These are phyloP conservation scores for Phaonia tiefii DNA, from an alignment of 2,888 invertebrate genomes.

Conservation along the genomic window DNA sequence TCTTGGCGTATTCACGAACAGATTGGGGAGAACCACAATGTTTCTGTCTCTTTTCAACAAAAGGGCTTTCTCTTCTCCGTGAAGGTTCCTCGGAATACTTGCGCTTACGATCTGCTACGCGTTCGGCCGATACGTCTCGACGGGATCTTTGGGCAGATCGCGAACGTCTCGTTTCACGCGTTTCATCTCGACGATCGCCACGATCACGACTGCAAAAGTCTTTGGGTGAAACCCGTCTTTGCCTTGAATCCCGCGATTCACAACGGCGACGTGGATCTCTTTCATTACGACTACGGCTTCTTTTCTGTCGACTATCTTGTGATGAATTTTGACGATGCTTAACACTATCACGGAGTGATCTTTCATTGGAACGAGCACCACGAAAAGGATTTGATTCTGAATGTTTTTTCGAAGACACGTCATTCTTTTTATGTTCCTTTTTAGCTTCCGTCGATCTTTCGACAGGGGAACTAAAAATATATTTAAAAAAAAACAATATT, in stretches of 20 bases:
- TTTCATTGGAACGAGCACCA: conserved; percentile 75
- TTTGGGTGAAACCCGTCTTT: conserved; percentile 34
- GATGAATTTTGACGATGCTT: conserved; percentile 70
- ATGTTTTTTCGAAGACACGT: conserved; percentile 60
- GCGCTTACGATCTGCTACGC: conserved; percentile 57
- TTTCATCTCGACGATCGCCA: conserved; percentile 27
- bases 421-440: conserved; percentile 48
- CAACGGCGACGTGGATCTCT: conserved; percentile 29
- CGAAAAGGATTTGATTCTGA: conserved; percentile 72
- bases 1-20: conserved; percentile 46
- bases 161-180: conserved; percentile 26
- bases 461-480: conserved; percentile 71
- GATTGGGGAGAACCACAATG: conserved; percentile 58
- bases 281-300: conserved; percentile 52
- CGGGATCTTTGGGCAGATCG: conserved; percentile 46
- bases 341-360: conserved; percentile 62
- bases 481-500: conserved; percentile 11
- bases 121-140: conserved; percentile 43
- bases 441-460: conserved; percentile 41
- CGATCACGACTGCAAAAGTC: conserved; percentile 38
- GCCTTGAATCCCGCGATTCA: conserved; percentile 24
- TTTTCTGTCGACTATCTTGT: conserved; percentile 65
- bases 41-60: conserved; percentile 61
- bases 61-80: conserved; percentile 31
- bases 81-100: conserved; percentile 55